Evolutionary conservation across 2,888 invertebrate species (phyloP).

Genomic region (Dicycla oo): DNA sequence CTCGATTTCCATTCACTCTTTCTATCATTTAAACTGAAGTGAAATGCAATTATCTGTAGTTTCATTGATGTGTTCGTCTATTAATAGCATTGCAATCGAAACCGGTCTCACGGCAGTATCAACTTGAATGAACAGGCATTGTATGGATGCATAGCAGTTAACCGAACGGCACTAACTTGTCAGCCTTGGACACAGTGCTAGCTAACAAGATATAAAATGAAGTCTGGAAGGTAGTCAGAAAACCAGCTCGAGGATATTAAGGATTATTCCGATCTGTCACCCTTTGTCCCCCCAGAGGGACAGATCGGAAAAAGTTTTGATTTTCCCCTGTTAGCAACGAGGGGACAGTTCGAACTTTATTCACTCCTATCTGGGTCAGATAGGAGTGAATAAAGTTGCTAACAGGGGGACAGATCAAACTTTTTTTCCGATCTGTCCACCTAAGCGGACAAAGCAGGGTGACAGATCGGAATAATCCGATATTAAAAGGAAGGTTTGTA

Average conservation of each 20-base stretch:
- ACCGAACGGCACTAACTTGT: constrained; percentile 50
- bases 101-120: constrained; percentile 53
- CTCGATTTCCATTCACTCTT: not conserved
- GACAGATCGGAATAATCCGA: too few species aligned
- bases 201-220: constrained; percentile 44
- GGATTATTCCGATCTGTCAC: too few species aligned
- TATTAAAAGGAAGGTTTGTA: not conserved
- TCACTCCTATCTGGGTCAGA: too few species aligned
- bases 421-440: too few species aligned
- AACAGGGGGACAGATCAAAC: too few species aligned
- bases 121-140: constrained; percentile 61
- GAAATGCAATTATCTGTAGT: constrained; percentile 21
- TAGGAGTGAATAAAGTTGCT: too few species aligned
- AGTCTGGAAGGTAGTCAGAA: not conserved
- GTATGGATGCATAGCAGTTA: constrained; percentile 51
- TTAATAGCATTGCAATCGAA: constrained; percentile 56
- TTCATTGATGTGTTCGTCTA: constrained; percentile 47
- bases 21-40: constrained; percentile 1
- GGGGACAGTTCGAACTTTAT: too few species aligned
- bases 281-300: too few species aligned
- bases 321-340: too few species aligned
- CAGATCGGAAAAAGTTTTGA: too few species aligned
- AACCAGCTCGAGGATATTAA: not conserved
- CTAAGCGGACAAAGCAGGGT: too few species aligned
- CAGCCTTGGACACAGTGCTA: constrained; percentile 48